Evolutionary conservation across 2,888 invertebrate genomes (phyloP).

Genomic region (Ferrisia virgata): DNA sequence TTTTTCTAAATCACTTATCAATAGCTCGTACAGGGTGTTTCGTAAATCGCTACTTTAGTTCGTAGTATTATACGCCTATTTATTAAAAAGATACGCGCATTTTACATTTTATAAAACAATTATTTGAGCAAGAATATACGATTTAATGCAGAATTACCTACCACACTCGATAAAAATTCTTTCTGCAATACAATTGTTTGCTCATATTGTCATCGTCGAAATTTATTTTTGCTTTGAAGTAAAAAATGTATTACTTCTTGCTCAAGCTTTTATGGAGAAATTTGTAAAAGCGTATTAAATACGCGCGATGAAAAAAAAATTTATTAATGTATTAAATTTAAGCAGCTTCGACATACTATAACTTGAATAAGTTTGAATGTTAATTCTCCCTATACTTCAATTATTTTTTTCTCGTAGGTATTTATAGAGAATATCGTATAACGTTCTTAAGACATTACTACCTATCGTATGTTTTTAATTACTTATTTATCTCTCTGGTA

Average conservation of each 20-base stretch:
- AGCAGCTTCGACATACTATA: conserved; percentile 11
- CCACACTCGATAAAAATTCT: neutral
- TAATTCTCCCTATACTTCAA: conserved; percentile 33
- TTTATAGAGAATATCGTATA: conserved; percentile 21
- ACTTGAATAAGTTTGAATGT: conserved; percentile 23
- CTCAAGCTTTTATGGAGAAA: conserved; percentile 9
- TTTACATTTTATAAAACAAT: neutral
- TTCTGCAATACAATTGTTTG: neutral
- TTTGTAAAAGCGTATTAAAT: conserved; percentile 24
- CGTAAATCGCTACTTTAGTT: conserved; percentile 6
- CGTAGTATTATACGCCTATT: neutral
- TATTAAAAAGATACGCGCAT: conserved; percentile 9
- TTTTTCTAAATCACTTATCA: conserved; percentile 1
- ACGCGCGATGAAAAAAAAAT: conserved; percentile 9
- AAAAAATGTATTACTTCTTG: neutral
- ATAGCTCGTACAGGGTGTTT: conserved; percentile 27
- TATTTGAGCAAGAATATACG: conserved; percentile 21
- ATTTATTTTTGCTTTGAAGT: neutral
- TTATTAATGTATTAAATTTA: conserved; percentile 3
- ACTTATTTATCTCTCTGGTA: conserved; percentile 8
- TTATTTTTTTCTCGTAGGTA: conserved; percentile 25
- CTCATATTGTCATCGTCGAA: neutral
- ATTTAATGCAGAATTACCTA: conserved; percentile 4
- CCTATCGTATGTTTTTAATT: conserved; percentile 20
- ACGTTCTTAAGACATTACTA: conserved; percentile 30